These are phyloP conservation scores for Drosophila carrolli DNA, from an alignment of 1,140 invertebrate genomes.

Conservation along the genomic window DNA sequence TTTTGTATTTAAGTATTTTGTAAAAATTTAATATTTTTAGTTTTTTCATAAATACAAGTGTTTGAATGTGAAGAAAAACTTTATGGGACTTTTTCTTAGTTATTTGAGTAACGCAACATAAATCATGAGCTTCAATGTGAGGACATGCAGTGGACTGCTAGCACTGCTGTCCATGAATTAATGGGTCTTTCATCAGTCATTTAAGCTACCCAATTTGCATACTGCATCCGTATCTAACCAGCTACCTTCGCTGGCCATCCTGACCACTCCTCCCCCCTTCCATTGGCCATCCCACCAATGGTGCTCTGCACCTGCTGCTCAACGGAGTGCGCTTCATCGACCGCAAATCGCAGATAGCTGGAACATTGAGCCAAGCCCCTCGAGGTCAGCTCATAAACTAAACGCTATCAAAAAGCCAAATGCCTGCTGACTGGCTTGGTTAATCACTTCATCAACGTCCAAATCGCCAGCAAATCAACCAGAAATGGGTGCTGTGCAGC, in stretches of 20 bases:
- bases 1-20: not conserved
- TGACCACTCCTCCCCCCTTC: too few relatives aligned
- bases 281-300: not conserved
- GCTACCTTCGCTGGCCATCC: conserved; percentile 1
- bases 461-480: conserved; percentile 53
- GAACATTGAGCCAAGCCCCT: conserved; percentile 28
- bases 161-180: conserved; percentile 24
- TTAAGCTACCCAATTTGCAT: conserved; percentile 28
- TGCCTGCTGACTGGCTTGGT: conserved; percentile 54
- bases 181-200: conserved; percentile 19
- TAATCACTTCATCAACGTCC: conserved; percentile 80
- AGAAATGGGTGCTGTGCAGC: conserved; percentile 9
- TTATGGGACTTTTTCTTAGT: too few relatives aligned
- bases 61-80: not conserved
- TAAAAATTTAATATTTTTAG: not conserved
- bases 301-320: conserved; percentile 59
- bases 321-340: conserved; percentile 20
- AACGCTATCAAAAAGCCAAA: conserved; percentile 58
- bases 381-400: conserved; percentile 64
- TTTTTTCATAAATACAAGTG: too few relatives aligned
- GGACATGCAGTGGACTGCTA: not conserved
- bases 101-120: too few relatives aligned
- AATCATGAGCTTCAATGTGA: not conserved
- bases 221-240: conserved; percentile 24
- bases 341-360: conserved; percentile 30